Evolutionary conservation across 2,888 invertebrate species (phyloP), one percentile per base, ranked within the genome.

Genomic region (Pandemis cinnamomeana): DNA sequence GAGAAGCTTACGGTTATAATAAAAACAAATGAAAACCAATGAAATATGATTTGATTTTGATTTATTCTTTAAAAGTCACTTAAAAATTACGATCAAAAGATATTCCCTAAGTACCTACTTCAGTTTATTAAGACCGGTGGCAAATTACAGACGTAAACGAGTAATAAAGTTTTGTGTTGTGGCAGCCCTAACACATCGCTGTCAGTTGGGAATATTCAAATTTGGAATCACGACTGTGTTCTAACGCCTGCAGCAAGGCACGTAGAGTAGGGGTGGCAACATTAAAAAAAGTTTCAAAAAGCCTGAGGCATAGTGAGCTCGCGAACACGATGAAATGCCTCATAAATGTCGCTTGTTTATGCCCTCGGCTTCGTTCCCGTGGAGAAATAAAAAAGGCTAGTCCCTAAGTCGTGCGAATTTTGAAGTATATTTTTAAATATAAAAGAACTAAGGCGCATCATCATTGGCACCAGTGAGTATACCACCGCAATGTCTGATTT

Each of bases 171-270:
- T 51, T 51, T 51, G 11, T n/a, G 13, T n/a, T 51, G 51, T 42
- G 61, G 2, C 61, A 41, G n/a, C 61, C 36, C 61, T 42, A 61
- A 61, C 64, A 44, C 58, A 11, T 41, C 44, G 27, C 27, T 36
- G 58, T 68, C 36, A 42, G 1, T 13, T 46, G 42, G 48, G 42
- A 72, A 68, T 46, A 72, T 67, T 72, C 46, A 68, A 72, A 72
- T 72, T 63, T 72, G 27, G 71, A 71, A 71, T 67, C 67, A 10
- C 55, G 63, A 63, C 63, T 13, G 10, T 62, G n/a, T 62, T 61
- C 61, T 58, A 67, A 44, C 41, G 42, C 44, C 53, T 51, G 60
- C 61, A 60, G 71, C 71, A 11, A 27, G 11, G 7, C 51, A 36
- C 15, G 58, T 58, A 58, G 27, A 27, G 58, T 5, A 27, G 58